Base-by-base conservation (phyloP, 2,888 invertebrate genomes). In the Ethmia dodecea region DNA sequence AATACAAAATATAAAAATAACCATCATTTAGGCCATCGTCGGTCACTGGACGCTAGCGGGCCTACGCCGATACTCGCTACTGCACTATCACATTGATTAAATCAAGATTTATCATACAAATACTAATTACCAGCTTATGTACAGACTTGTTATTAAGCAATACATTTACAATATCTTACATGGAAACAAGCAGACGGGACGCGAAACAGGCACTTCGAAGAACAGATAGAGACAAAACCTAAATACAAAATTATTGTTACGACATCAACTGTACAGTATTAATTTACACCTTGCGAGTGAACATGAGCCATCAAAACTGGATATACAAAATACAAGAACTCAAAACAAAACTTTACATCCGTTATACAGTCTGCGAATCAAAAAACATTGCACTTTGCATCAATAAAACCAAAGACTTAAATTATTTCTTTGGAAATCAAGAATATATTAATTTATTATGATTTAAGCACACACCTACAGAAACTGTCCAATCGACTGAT, bases 161-260 rank as follows among this genome's bases (percentile, higher is more conserved):
- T 60, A 60, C 60, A 79, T 80, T 72, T 79, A 80, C 78, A 80
- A 68, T 81, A 83, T 81, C 63, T 75, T 80, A 83, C 79, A 81
- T 40, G 50, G 65, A 65, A 64, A 67, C 58, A 72, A 72, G 70
- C 73, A 56, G 71, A 74, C 49, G 64, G 72, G 73, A 75, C 62
- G 64, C 65, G 68, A 69, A 61, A 64, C 73, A 84, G 84, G 84
- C 83, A 84, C 84, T 84, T 84, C 55, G 46, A 62, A 75, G 66
- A 79, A 79, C 70, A 73, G 61, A 76, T 59, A 60, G 58, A 60
- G 52, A 62, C 51, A 47, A 44, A 47, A 49, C 40, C 60, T 61
- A 74, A 75, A 49, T 40, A 46, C 55, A 60, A 61, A 67, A 69
- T 59, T 66, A 72, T 55, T 58, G 57, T 60, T 52, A 48, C 43